Evolutionary conservation across 2,888 invertebrate genomes (phyloP), one percentile per base, ranked within the genome.

Genomic region (Stegana nigrithorax): DNA sequence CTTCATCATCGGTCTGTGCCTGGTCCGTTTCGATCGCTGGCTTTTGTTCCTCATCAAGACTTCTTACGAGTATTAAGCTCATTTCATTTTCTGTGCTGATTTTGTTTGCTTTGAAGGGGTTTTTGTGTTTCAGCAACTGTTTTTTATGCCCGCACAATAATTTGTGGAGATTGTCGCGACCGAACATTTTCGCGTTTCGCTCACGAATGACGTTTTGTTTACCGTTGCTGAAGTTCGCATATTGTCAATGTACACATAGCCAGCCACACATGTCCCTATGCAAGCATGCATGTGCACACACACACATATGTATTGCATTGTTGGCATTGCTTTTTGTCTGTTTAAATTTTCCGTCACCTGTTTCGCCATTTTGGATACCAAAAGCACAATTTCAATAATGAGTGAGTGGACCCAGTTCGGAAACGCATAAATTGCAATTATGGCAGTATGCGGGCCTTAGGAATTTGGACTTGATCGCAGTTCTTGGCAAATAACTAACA

Each of bases 151-250:
- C 66, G 26, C 58, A 67, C 26, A 75, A 36, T 55, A 72, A 60
- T 56, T 69, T 65, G 45, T 71, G 26, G 23, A 75, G 64, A 62
- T 73, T 74, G 21, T 62, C 56, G 3, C 70, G 70, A 27, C 66
- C 67, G 57, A 75, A 65, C 75, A 78, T 73, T 63, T 53, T 65
- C 17, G n/a, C 53, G 32, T 12, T 1, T 51, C 14, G 7, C n/a
- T 6, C 6, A 8, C 27, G 51, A 51, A 14, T 51, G 51, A 51
- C n/a, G n/a, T n/a, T n/a, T n/a, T n/a, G n/a, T n/a, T n/a, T n/a
- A n/a, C n/a, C n/a, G n/a, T n/a, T n/a, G n/a, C n/a, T n/a, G n/a
- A n/a, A n/a, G n/a, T n/a, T n/a, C n/a, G n/a, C n/a, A n/a, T n/a
- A n/a, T n/a, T n/a, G n/a, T n/a, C n/a, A n/a, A n/a, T n/a, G n/a